These are phyloP conservation scores for Hesperia comma DNA, from an alignment of 2,888 invertebrate genomes.

Conservation along the genomic window DNA sequence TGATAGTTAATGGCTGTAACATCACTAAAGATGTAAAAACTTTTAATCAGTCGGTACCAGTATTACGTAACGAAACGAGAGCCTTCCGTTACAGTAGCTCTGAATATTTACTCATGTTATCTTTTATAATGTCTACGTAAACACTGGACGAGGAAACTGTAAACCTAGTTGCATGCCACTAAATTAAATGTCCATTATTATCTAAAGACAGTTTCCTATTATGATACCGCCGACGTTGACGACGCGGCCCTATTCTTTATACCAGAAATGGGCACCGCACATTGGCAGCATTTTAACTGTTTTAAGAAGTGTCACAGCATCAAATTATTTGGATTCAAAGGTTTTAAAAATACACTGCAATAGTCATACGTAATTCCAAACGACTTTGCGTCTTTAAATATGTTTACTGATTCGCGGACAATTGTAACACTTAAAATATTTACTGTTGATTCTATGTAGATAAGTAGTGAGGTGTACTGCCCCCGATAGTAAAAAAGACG, in stretches of 20 bases:
- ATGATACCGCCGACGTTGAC: slow-evolving; percentile 28
- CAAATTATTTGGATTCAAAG: too few relatives aligned
- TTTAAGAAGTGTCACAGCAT: too few relatives aligned
- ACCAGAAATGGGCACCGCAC: slow-evolving; percentile 13
- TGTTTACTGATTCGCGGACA: too few relatives aligned
- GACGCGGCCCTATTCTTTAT: slow-evolving; percentile 12
- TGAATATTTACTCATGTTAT: slow-evolving; percentile 32
- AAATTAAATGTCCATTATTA: slow-evolving; percentile 33
- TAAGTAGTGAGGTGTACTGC: too few relatives aligned
- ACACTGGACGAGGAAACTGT: slow-evolving; percentile 33
- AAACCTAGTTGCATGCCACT: slow-evolving; percentile 32
- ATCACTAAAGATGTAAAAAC: too few relatives aligned
- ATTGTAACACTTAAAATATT: too few relatives aligned
- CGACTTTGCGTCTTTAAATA: too few relatives aligned
- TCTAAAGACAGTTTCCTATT: slow-evolving; percentile 30
- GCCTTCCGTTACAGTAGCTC: slow-evolving; percentile 23
- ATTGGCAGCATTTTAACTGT: background rate
- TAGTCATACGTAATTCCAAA: too few relatives aligned
- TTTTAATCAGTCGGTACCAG: slow-evolving; percentile 4
- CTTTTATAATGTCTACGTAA: slow-evolving; percentile 31
- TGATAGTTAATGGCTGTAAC: too few relatives aligned
- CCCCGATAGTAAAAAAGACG: too few relatives aligned
- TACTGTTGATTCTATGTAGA: too few relatives aligned
- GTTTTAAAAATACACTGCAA: too few relatives aligned
- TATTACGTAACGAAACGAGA: slow-evolving; percentile 12